A percentile compares a stretch with the other conserved stretches of the same genome.
Conservation (phyloP, 2,888 invertebrate species). For the Leptopilina drosophilae region DNA sequence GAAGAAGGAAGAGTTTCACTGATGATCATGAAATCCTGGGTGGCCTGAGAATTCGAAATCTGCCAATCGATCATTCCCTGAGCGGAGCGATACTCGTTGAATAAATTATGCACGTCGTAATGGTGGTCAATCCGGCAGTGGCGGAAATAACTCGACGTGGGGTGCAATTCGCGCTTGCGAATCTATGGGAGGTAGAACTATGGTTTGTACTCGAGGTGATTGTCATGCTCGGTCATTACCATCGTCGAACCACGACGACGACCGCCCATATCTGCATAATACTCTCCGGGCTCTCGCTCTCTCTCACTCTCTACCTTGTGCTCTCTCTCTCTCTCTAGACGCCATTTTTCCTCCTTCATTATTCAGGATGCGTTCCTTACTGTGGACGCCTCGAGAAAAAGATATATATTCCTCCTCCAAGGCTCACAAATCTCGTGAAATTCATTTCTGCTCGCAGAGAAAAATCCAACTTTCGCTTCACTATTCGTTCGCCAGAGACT, state of each 20-base stretch:
- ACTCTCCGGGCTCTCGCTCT: constrained; percentile 46
- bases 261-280: constrained; percentile 36
- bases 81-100: constrained; percentile 60
- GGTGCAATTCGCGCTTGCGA: constrained; percentile 56
- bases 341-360: constrained; percentile 57
- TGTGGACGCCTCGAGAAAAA: constrained; percentile 46
- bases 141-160: constrained; percentile 54
- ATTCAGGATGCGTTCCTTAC: constrained; percentile 50
- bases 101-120: constrained; percentile 65
- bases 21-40: constrained; percentile 42
- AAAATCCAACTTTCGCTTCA: too few species aligned
- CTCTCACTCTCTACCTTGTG: constrained; percentile 43
- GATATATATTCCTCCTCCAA: constrained; percentile 24
- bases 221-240: constrained; percentile 59
- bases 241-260: constrained; percentile 55
- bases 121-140: constrained; percentile 58
- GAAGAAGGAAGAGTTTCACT: constrained; percentile 8
- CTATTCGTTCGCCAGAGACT: too few species aligned
- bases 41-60: constrained; percentile 48
- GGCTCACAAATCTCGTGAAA: constrained; percentile 9
- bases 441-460: too few species aligned
- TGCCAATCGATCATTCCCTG: constrained; percentile 61
- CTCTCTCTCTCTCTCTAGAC: constrained; percentile 49
- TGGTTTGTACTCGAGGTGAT: constrained; percentile 49
- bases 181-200: constrained; percentile 45